Conservation (phyloP, 1,140 invertebrate species). For the Palaemon carinicauda region DNA sequence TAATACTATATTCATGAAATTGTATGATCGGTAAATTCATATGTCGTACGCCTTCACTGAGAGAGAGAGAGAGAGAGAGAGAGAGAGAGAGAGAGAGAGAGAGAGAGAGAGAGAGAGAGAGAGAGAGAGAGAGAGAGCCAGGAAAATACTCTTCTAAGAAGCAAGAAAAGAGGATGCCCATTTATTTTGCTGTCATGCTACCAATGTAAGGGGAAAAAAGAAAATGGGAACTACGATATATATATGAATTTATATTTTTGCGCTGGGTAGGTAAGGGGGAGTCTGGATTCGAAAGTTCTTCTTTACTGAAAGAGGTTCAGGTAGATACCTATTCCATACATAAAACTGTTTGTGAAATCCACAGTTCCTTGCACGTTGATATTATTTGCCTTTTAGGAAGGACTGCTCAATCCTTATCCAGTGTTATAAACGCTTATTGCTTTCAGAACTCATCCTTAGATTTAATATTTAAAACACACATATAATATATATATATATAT, state of each 20-base stretch:
- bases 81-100: background rate
- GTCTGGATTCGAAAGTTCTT: no score
- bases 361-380: no score
- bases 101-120: background rate
- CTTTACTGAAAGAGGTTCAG: no score
- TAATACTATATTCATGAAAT: conserved; percentile 56
- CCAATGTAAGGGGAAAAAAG: background rate
- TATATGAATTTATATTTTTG: background rate
- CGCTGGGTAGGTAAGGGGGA: background rate
- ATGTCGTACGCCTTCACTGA: background rate
- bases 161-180: background rate
- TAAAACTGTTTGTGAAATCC: no score
- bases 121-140: background rate
- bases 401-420: no score
- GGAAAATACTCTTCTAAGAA: background rate
- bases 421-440: no score
- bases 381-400: no score
- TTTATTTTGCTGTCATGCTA: background rate
- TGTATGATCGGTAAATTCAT: conserved; percentile 47
- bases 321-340: no score
- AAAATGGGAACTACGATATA: background rate
- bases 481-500: no score
- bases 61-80: background rate
- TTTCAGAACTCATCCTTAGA: no score
- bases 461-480: no score